Evolutionary conservation across 1,140 invertebrate species (phyloP).

Genomic region (Panulirus ornatus): DNA sequence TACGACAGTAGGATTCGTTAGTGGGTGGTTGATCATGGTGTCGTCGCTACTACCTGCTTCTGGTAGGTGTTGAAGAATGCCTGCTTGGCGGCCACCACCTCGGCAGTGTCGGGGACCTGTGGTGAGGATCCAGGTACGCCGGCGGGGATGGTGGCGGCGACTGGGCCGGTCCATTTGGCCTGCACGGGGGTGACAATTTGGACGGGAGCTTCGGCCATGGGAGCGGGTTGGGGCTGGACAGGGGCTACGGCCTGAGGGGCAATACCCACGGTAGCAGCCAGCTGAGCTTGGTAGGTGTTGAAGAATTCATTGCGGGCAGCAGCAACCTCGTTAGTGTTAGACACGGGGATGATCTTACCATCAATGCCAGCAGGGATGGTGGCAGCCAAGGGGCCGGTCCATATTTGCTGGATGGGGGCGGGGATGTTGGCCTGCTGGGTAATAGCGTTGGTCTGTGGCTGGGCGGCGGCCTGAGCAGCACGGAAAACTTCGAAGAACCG

Average conservation of each 20-base stretch:
- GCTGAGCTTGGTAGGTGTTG: constrained; percentile 46
- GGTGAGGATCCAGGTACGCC: constrained; percentile 18
- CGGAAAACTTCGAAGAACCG: constrained; percentile 41
- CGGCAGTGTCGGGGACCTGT: constrained; percentile 30
- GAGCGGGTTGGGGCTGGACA: neutral
- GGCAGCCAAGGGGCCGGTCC: constrained; percentile 72
- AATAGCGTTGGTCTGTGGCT: too few species aligned
- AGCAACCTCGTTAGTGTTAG: constrained; percentile 63
- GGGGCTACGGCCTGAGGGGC: neutral
- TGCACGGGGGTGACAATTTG: neutral
- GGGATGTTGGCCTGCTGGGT: neutral
- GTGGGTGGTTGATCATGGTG: neutral
- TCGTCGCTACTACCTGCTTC: constrained; percentile 47
- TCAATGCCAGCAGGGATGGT: constrained; percentile 69
- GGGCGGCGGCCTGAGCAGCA: constrained; percentile 12
- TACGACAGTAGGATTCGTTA: neutral
- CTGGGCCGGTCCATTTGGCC: constrained; percentile 48
- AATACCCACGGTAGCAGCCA: constrained; percentile 24
- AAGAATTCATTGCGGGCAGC: constrained; percentile 69
- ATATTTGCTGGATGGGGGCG: constrained; percentile 33
- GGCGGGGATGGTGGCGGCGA: constrained; percentile 46
- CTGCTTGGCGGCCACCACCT: constrained; percentile 41
- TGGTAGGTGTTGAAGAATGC: constrained; percentile 39
- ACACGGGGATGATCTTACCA: constrained; percentile 59
- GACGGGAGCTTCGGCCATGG: neutral